Evolutionary conservation across 30 jellyfish, hydroid and myxozoan genomes (phyloP).

Genomic region (Chrysaora quinquecirrha): DNA sequence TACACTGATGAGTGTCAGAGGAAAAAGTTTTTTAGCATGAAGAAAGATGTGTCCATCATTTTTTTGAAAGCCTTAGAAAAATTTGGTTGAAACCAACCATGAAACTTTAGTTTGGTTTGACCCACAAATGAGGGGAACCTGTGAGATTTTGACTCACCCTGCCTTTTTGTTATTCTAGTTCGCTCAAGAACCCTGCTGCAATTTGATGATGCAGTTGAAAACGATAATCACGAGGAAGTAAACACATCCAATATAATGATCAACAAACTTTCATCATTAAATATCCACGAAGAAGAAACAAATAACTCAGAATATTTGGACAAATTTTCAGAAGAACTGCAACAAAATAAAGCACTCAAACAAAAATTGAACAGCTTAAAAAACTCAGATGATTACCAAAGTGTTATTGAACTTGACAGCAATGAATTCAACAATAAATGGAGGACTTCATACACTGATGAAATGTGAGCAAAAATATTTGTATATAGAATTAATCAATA

Average conservation of each 20-base stretch:
- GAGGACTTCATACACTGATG: constrained; percentile 71
- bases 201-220: constrained; percentile 65
- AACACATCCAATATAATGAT: constrained; percentile 60
- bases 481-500: background rate
- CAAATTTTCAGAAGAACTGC: background rate
- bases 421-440: constrained; percentile 41
- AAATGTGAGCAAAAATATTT: constrained; percentile 14
- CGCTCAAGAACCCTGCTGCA: constrained; percentile 88
- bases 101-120: no score
- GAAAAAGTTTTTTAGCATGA: no score
- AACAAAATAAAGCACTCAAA: constrained; percentile 2
- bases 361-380: constrained; percentile 2
- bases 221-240: constrained; percentile 68
- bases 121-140: no score
- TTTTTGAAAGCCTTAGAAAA: no score
- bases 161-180: constrained; percentile 51
- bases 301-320: constrained; percentile 18
- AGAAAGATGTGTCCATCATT: no score
- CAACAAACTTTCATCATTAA: constrained; percentile 60
- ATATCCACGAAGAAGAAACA: constrained; percentile 30
- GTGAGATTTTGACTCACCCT: no score
- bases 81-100: no score
- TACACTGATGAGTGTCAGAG: no score
- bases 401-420: constrained; percentile 50
- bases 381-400: constrained; percentile 26